Base-by-base conservation (phyloP, 2,797 vertebrate genomes). In the Tragelaphus oryx region DNA sequence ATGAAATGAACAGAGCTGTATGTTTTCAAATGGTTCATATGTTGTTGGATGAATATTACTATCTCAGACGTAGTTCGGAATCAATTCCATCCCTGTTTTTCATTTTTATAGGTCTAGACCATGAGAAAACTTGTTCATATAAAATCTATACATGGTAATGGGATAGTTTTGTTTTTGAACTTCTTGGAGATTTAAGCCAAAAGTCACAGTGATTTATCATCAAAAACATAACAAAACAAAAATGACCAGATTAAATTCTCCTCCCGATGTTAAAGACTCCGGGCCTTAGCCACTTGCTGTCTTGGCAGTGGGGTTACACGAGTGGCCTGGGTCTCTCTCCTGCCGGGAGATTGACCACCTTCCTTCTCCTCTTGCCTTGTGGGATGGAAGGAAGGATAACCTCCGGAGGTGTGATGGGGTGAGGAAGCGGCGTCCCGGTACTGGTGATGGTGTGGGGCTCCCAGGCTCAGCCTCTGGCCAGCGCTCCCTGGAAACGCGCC, bases 291-390 rank as follows among this genome's bases (percentile, higher is more conserved):
- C 6, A 52, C 24, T 26, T 8, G 59, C 41, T 14, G 4, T 18
- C 59, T 6, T 2, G 7, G 74, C 20, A 5, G 11, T n/a, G 6
- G 0, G 4, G 28, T 41, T 18, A 2, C 1, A 24, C 6, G 55
- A 22, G 68, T 3, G 26, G 41, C n/a, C 30, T 6, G 0, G 44
- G 85, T 50, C 82, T 57, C 33, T 18, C 54, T n/a, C 30, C 4
- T 24, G 2, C 24, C 4, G 7, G 22, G 30, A 30, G 83, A 50
- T 3, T 2, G 17, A 24, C 44, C 22, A 6, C 37, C 10, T 22
- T 2, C 13, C 13, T 9, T 44, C 48, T 26, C n/a, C 65, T 18
- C 50, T 68, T 20, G 68, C 68, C 22, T 0, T 1, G 6, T 12
- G 5, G 33, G 55, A 12, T 4, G 57, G 16, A 65, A 44, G 57